Conservation (phyloP, 2,888 invertebrate species). For the Euphydryas editha region DNA sequence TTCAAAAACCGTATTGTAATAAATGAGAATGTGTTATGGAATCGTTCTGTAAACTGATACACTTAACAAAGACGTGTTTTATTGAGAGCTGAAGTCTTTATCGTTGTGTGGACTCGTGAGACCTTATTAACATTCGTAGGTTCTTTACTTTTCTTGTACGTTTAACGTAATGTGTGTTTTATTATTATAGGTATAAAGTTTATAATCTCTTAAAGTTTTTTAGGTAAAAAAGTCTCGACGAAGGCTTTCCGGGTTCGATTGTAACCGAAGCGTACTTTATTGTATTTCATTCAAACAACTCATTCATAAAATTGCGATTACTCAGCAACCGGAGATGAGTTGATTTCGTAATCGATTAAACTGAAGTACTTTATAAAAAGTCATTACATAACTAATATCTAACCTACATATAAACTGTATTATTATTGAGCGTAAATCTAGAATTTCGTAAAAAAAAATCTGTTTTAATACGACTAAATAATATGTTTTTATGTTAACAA, state of each 20-base stretch:
- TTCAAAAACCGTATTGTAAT: constrained; percentile 23
- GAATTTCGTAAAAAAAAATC: too few species aligned
- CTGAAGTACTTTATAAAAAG: background rate
- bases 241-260: constrained; percentile 63
- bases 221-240: constrained; percentile 49
- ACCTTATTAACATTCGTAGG: constrained; percentile 46
- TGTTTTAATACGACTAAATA: too few species aligned
- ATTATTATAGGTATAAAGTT: constrained; percentile 3
- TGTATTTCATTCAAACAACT: constrained; percentile 79
- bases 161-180: constrained; percentile 15
- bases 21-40: constrained; percentile 31
- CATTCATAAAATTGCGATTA: constrained; percentile 81
- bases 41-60: constrained; percentile 50
- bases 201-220: background rate
- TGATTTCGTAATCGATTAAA: constrained; percentile 56
- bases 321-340: constrained; percentile 65
- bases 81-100: constrained; percentile 63
- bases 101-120: constrained; percentile 52
- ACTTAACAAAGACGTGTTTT: constrained; percentile 67
- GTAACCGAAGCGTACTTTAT: constrained; percentile 65
- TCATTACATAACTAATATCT: too few species aligned
- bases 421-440: too few species aligned
- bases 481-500: too few species aligned
- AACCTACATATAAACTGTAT: too few species aligned
- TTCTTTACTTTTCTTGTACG: too few species aligned